Base-by-base conservation (phyloP, 2,888 invertebrate species). In the Ceriagrion tenellum region DNA sequence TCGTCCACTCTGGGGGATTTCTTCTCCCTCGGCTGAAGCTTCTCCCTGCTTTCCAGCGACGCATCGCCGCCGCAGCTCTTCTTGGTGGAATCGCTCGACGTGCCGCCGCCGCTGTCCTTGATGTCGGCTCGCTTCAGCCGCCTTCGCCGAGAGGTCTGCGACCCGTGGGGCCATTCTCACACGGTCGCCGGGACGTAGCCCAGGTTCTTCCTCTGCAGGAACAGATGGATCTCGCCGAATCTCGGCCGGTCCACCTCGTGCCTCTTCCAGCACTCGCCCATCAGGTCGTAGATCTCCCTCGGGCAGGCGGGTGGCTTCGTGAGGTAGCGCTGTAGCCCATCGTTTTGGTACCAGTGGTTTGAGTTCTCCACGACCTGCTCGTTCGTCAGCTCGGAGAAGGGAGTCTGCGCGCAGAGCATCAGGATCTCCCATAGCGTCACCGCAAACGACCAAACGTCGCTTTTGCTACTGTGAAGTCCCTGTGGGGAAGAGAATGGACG, bases 401-500 rank as follows among this genome's bases (percentile, higher is more conserved):
- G 99, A 96, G 98, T 98, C 95, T 98, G 98, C 95, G 98, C 97
- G 97, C 99, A 99, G 96, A 98, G 98, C 95, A 98, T 98, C 95
- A 99, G 97, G 55, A 99, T 98, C 97, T 99, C 99, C 99, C 99
- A 99, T 88, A 99, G 97, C 0, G 99, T 98, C 56, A 99, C 98
- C 13, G 98, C 99, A 96, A 99, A 99, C 0, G 99, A 98, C 99
- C 99, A 99, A 1, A 99, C 99, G 97, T 99, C 99, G 96, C 98
- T 98, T 96, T 98, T 98, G 55, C 98, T 98, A 95, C 98, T 98
- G 97, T 98, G 99, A 97, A 98, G 98, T 59, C 99, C 99, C 99
- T 99, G 97, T 96, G 95, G 97, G 96, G 95, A 95, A 95, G 89
- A 10, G 55, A 95, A 95, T 47, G 12, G 12, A 89, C 55, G 4